phyloP scores from a whole-genome alignment of 1,140 invertebrate species.

The Caenorhabditis brenneri region DNA sequence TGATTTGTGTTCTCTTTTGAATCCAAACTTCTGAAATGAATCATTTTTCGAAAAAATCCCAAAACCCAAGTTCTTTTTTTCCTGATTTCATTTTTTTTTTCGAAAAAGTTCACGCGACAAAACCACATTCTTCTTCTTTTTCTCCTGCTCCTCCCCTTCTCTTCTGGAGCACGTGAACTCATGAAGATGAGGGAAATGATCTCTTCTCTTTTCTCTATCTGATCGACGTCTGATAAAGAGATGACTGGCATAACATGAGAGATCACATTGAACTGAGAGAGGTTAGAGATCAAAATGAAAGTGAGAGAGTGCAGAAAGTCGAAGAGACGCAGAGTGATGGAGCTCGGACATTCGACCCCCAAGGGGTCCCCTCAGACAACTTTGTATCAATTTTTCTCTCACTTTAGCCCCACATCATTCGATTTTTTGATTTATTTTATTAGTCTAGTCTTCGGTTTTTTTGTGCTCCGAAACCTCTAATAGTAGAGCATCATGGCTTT shows the following conservation, averaged over 20 bases:
- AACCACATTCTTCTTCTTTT: background rate
- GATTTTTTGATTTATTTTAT: background rate
- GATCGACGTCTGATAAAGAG: background rate
- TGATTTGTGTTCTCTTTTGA: background rate
- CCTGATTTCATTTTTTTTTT: background rate
- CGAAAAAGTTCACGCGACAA: conserved; percentile 28
- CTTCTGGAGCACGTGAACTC: background rate
- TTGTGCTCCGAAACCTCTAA: background rate
- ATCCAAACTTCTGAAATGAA: background rate
- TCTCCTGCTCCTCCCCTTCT: background rate
- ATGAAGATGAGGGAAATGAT: background rate
- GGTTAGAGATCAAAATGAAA: background rate
- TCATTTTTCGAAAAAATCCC: background rate
- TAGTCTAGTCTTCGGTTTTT: background rate
- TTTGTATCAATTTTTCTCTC: conserved; percentile 8
- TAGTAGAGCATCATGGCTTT: no score
- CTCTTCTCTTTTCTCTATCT: background rate
- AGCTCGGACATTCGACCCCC: conserved; percentile 26
- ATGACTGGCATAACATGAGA: conserved; percentile 37
- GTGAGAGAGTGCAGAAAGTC: background rate
- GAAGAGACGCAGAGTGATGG: background rate
- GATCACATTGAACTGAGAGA: background rate
- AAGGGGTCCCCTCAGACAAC: background rate
- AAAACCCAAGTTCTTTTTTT: background rate
- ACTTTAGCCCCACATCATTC: background rate